phyloP scores from a whole-genome alignment of 2,888 invertebrate genomes.

The Pachydiplax longipennis region DNA sequence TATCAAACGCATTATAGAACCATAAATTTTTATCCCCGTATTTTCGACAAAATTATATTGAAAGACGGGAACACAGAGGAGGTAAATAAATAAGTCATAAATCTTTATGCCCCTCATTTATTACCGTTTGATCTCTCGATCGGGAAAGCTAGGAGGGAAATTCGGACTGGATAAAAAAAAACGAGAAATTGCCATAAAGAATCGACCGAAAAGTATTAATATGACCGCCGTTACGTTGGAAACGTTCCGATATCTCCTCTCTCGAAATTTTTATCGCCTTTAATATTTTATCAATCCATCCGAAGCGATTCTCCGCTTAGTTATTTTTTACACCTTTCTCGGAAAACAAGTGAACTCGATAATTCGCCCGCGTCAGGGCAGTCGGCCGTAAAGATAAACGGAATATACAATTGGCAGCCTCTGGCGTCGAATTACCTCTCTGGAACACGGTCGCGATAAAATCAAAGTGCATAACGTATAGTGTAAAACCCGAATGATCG shows the following conservation, averaged over 20 bases:
- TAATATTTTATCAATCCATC: not conserved
- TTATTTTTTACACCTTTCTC: not conserved
- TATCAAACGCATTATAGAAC: too few species aligned
- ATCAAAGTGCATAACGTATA: conserved; percentile 23
- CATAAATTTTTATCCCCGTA: too few species aligned
- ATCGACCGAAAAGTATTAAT: not conserved
- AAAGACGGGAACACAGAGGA: too few species aligned
- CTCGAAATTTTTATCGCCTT: conserved; percentile 3
- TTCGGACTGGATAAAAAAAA: not conserved
- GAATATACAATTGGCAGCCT: conserved; percentile 23
- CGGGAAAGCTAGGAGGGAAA: too few species aligned
- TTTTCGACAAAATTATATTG: too few species aligned
- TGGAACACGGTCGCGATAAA: not conserved
- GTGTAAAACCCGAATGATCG: conserved; percentile 20
- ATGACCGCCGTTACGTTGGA: not conserved
- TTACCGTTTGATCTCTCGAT: too few species aligned
- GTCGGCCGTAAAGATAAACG: conserved; percentile 32
- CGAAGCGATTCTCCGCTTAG: not conserved
- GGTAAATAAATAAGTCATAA: too few species aligned
- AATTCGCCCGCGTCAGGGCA: not conserved
- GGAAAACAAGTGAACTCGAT: not conserved
- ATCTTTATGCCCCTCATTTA: too few species aligned
- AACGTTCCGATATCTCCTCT: not conserved
- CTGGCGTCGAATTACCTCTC: not conserved
- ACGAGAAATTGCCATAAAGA: not conserved